Percentiles rank a stretch among this genome's conserved stretches.
Evolutionary conservation across 2,888 invertebrate genomes (phyloP).

Genomic region (Acrobasis consociella): DNA sequence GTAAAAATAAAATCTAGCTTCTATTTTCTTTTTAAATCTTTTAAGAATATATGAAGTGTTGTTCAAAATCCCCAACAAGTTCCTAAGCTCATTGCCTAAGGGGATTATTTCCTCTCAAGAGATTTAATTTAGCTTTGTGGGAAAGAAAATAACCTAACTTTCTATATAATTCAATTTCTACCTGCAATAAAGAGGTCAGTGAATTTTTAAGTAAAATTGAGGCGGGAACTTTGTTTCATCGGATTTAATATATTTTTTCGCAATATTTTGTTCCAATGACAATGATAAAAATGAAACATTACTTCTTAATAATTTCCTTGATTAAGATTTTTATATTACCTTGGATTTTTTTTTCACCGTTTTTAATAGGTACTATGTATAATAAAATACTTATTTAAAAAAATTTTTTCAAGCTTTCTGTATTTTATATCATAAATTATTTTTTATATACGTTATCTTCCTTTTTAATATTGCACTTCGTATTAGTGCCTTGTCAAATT

Average conservation of each 20-base stretch:
- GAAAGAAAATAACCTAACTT: conserved; percentile 23
- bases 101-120: conserved; percentile 22
- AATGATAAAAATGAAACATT: neutral
- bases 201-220: conserved; percentile 22
- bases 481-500: no score
- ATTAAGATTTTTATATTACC: no score
- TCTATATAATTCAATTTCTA: conserved; percentile 22
- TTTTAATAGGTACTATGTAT: no score
- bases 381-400: no score
- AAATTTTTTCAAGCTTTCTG: no score
- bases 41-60: conserved; percentile 21
- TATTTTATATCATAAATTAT: no score
- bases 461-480: no score
- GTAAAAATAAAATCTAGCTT: conserved; percentile 2
- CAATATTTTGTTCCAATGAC: conserved; percentile 6
- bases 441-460: no score
- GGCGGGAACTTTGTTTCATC: conserved; percentile 10
- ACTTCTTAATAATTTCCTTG: neutral
- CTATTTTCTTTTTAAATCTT: conserved; percentile 1
- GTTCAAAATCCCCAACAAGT: conserved; percentile 21
- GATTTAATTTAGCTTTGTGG: conserved; percentile 23
- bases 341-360: no score
- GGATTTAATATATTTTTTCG: conserved; percentile 16
- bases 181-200: conserved; percentile 23
- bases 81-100: conserved; percentile 20